Percentiles rank a stretch among this genome's conserved stretches.
Conservation (phyloP, 2,797 vertebrate species). For the Pipistrellus pipistrellus region DNA sequence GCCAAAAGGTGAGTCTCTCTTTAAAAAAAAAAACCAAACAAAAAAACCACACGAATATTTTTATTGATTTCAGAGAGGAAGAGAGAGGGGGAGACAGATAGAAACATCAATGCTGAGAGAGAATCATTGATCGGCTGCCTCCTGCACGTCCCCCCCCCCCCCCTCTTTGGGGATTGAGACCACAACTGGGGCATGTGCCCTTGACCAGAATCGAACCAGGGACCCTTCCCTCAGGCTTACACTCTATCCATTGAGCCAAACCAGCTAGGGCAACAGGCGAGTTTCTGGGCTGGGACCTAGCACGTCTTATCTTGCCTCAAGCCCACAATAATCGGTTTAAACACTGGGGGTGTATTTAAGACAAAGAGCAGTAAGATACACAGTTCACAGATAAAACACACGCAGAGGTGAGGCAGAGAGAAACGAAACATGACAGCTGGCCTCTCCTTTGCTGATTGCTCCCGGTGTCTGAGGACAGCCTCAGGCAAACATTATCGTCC, state of each 20-base stretch:
- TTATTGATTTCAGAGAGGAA: no score
- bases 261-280: neutral
- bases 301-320: neutral
- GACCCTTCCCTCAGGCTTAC: no score
- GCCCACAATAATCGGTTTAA: neutral
- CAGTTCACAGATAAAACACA: neutral
- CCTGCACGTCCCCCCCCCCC: no score
- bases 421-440: neutral
- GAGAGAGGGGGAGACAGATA: no score
- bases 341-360: neutral
- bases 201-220: no score
- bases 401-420: neutral
- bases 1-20: constrained; percentile 8
- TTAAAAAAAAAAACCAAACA: no score
- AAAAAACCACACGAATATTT: no score
- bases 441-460: neutral
- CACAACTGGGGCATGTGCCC: no score
- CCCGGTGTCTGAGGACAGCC: constrained; percentile 31
- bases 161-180: no score
- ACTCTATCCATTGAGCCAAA: no score
- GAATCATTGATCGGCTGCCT: no score
- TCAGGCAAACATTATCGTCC: neutral
- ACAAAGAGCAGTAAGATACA: constrained; percentile 44
- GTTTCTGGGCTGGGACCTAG: neutral
- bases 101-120: no score